Evolutionary conservation across 2,113 vertebrate species (phyloP).

Genomic region (Scophthalmus maximus): DNA sequence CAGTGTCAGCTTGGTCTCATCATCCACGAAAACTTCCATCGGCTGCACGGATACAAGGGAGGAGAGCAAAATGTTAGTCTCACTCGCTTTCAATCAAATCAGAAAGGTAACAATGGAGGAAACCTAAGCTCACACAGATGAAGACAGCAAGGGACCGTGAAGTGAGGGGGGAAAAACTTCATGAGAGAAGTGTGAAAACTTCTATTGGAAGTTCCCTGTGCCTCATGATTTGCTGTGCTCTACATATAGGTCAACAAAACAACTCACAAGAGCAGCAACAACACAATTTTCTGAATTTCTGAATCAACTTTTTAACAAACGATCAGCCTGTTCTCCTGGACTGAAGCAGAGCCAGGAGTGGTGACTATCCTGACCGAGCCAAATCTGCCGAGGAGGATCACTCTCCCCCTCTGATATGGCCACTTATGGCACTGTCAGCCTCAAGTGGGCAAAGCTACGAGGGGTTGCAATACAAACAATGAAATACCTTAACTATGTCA

Average conservation of each 20-base stretch:
- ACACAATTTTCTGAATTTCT: too few species aligned
- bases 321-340: slow-evolving; percentile 35
- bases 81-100: neutral
- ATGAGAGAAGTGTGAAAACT: neutral
- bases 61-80: slow-evolving; percentile 10
- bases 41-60: slow-evolving; percentile 78
- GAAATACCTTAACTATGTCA: neutral
- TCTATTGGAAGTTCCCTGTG: neutral
- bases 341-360: slow-evolving; percentile 21
- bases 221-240: neutral
- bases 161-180: neutral
- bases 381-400: slow-evolving; percentile 35
- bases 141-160: neutral
- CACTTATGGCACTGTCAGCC: slow-evolving; percentile 61
- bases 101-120: too few species aligned
- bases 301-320: neutral
- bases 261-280: too few species aligned
- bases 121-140: too few species aligned
- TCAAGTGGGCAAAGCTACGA: slow-evolving; percentile 68
- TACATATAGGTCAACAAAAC: too few species aligned
- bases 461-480: neutral
- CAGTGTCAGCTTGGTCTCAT: slow-evolving; percentile 91
- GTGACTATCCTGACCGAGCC: slow-evolving; percentile 7
- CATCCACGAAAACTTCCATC: slow-evolving; percentile 93
- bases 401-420: slow-evolving; percentile 65